A percentile compares a stretch with the other conserved stretches of the same genome.
phyloP scores from a whole-genome alignment of 2,888 invertebrate genomes.

The Allolobophora icterica region DNA sequence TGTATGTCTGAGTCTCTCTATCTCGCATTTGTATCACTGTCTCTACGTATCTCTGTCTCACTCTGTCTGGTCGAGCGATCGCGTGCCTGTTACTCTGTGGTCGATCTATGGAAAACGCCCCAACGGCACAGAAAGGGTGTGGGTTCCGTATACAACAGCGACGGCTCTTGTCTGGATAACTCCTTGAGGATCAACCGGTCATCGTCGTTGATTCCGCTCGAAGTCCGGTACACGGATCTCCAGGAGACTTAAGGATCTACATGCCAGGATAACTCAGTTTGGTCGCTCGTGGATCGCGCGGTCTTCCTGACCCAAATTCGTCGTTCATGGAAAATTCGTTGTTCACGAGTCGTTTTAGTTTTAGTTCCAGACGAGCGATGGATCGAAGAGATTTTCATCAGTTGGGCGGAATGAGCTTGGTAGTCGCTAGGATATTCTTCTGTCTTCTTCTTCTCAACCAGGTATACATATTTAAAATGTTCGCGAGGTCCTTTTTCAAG shows the following conservation, averaged over 20 bases:
- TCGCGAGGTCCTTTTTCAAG: neutral
- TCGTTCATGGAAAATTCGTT: neutral
- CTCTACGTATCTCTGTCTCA: neutral
- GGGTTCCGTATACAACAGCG: neutral
- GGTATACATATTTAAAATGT: neutral
- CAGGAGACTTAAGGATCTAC: neutral
- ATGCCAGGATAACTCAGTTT: neutral
- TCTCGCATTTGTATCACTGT: neutral
- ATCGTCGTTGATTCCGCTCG: neutral
- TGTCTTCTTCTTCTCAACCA: neutral
- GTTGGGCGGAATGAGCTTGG: neutral
- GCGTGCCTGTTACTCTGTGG: neutral
- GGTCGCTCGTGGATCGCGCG: neutral
- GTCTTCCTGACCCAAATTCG: neutral
- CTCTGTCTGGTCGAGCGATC: neutral
- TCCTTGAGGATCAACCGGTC: neutral
- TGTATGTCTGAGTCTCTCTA: neutral
- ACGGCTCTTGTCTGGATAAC: neutral
- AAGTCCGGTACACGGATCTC: neutral
- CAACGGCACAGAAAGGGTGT: constrained; percentile 3
- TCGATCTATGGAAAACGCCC: neutral
- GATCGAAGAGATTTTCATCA: neutral
- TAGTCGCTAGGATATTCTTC: neutral
- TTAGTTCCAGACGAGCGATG: neutral
- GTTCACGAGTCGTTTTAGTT: neutral